These are phyloP conservation scores for Plagodis dolabraria DNA, from an alignment of 2,888 invertebrate species.

Conservation along the genomic window DNA sequence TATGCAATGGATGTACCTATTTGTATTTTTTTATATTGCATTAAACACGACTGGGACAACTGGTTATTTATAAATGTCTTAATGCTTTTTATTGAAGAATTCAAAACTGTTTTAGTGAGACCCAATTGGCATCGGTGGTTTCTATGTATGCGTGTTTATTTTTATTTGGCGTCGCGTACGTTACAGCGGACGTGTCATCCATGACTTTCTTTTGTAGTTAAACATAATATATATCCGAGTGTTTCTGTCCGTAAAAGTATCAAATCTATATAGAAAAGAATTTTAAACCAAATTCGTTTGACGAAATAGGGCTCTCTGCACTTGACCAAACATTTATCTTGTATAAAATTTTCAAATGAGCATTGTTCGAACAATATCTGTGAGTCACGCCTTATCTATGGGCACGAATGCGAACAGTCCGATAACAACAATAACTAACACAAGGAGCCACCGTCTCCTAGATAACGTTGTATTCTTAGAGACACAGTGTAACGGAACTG, in stretches of 20 bases:
- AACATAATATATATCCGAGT: constrained; percentile 29
- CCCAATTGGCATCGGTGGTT: constrained; percentile 42
- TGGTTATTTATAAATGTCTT: no score
- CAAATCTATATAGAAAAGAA: constrained; percentile 24
- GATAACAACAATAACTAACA: constrained; percentile 52
- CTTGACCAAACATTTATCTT: constrained; percentile 37
- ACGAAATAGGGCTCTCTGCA: constrained; percentile 9
- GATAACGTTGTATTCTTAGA: constrained; percentile 40
- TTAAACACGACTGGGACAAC: no score
- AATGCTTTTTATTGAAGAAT: background rate
- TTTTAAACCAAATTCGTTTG: constrained; percentile 11
- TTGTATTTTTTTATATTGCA: no score
- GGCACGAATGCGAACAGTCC: constrained; percentile 49
- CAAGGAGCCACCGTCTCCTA: constrained; percentile 36
- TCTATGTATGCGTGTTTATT: constrained; percentile 59
- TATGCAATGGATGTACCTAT: background rate
- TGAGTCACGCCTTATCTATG: constrained; percentile 62
- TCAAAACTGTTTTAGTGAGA: constrained; percentile 19
- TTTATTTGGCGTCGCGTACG: constrained; percentile 62
- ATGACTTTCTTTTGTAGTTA: constrained; percentile 62
- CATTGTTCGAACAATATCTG: constrained; percentile 45
- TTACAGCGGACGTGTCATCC: constrained; percentile 70
- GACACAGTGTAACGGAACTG: constrained; percentile 32
- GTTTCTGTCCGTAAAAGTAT: constrained; percentile 24
- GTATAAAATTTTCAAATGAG: constrained; percentile 33